Conservation (phyloP, 2,113 vertebrate genomes). For the Oxyruncus cristatus region DNA sequence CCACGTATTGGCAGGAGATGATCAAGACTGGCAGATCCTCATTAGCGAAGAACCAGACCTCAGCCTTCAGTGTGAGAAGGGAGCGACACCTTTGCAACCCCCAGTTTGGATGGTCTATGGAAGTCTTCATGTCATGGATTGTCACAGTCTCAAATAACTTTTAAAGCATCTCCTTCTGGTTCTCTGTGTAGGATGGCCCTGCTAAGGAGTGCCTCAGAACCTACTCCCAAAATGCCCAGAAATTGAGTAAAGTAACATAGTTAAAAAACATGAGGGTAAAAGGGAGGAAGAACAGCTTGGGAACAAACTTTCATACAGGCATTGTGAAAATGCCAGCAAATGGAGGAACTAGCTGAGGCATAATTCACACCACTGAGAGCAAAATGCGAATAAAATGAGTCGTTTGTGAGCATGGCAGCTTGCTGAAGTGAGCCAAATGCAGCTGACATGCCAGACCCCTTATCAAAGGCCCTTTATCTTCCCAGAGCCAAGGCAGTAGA, state of each 20-base stretch:
- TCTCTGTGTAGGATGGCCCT: background rate
- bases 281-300: background rate
- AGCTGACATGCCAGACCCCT: background rate
- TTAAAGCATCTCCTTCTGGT: background rate
- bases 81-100: background rate
- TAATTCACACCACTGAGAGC: background rate
- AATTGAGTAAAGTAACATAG: background rate
- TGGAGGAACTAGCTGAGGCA: background rate
- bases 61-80: background rate
- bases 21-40: constrained; percentile 33
- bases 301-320: background rate
- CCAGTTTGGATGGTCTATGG: rapidly evolving
- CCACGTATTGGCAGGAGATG: background rate
- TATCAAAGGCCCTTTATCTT: background rate
- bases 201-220: background rate
- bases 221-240: background rate
- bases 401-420: rapidly evolving
- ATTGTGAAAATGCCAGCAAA: background rate
- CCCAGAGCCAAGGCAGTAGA: background rate
- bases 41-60: background rate
- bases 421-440: rapidly evolving
- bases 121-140: background rate
- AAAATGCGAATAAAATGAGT: background rate
- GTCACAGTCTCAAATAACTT: background rate
- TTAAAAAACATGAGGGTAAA: background rate